Evolutionary conservation across 2,888 invertebrate genomes (phyloP), one percentile per base, ranked within the genome.

Genomic region (Orgyia antiqua): DNA sequence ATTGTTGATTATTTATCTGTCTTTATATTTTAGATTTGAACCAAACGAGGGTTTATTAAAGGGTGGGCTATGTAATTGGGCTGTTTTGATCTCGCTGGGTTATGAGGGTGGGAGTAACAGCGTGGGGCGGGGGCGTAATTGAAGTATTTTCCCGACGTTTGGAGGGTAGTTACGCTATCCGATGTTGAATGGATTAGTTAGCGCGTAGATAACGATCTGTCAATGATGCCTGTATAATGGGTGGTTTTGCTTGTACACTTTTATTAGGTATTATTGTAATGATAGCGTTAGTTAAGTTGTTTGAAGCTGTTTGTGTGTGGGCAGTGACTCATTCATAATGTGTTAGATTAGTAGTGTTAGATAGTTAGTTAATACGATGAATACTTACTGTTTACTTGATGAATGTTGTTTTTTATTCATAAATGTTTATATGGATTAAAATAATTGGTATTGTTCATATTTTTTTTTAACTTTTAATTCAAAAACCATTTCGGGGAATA

Each of bases 161-260:
- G 72, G 58, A 61, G 76, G 72, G 76, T 73, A 65, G 74, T 60
- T 60, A 57, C 38, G 48, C 48, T 58, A 48, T 51, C 53, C 59
- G 53, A 45, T 39, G 42, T 45, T 79, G 77, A 79, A 79, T 82
- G 63, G 76, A 80, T 74, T 79, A 78, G 79, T 80, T 79, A 80
- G 75, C 66, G 64, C 61, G 56, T 44, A 53, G 73, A 72, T 78
- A 79, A 72, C 69, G 70, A 73, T 75, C 75, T 58, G 64, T 56
- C 66, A 68, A 51, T 57, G 60, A 56, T 57, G 53, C 53, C 51
- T 47, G 50, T 49, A 50, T 60, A 60, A 63, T 62, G 37, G 57
- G 36, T 33, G 47, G 47, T 34, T 31, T 42, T 23, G 33, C 27
- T 31, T 28, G 31, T 49, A 39, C 42, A 41, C 43, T 39, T 42